Conservation (phyloP, 2,888 invertebrate genomes). For the Anarsia innoxiella region DNA sequence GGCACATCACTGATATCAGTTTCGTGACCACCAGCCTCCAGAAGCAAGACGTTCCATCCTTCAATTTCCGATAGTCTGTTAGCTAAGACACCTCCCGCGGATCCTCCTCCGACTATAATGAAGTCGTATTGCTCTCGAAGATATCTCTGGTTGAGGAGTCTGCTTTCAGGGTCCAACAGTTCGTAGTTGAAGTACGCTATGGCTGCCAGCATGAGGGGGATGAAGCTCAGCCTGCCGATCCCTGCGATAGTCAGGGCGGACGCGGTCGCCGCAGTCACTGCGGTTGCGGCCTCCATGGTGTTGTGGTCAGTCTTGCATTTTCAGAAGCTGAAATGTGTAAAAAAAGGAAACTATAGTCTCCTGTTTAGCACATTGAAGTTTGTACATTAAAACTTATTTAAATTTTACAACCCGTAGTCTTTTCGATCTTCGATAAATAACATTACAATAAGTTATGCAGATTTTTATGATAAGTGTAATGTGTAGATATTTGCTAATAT, state of each 20-base stretch:
- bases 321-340: neutral
- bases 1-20: conserved; percentile 92
- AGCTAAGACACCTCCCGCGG: conserved; percentile 89
- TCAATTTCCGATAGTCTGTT: conserved; percentile 86
- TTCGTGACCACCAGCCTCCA: conserved; percentile 92
- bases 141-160: conserved; percentile 80
- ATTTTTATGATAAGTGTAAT: too few relatives aligned
- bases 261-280: conserved; percentile 80
- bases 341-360: neutral
- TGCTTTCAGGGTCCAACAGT: conserved; percentile 87
- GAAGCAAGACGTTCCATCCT: conserved; percentile 84
- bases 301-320: conserved; percentile 4
- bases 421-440: too few relatives aligned
- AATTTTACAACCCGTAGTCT: too few relatives aligned
- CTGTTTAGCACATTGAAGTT: neutral
- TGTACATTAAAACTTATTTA: neutral
- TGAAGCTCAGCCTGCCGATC: conserved; percentile 81
- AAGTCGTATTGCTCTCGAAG: conserved; percentile 86
- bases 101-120: conserved; percentile 87
- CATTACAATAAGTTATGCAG: too few relatives aligned
- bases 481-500: too few relatives aligned
- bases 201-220: conserved; percentile 84
- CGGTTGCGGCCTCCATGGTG: conserved; percentile 52
- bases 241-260: conserved; percentile 81
- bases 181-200: conserved; percentile 91